Evolutionary conservation across 2,797 vertebrate species (phyloP), one percentile per base, ranked within the genome.

Genomic region (Danio choprae): DNA sequence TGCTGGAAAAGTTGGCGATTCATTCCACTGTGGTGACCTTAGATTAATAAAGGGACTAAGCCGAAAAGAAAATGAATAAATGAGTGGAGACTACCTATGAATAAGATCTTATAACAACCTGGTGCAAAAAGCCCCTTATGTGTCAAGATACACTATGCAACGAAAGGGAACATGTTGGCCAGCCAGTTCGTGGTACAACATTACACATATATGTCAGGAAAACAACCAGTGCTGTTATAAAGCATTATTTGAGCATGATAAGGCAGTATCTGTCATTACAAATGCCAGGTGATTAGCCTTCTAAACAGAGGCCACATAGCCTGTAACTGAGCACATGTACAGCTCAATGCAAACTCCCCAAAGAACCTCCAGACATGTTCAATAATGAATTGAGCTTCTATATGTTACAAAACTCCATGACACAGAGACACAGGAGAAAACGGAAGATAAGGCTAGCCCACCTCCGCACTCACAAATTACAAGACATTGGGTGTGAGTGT

Each of bases 321-420:
- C 79, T 80, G 63, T 89, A 89, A 87, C 83, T 82, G 88, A 74
- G 70, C 67, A 40, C 9, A 12, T 87, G 88, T 86, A 29, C 60
- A 68, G 10, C 70, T 48, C 83, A 85, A 87, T 85, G 88, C 86
- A 88, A 88, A 86, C 75, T 4, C 56, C 6, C 77, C 12, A 29
- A 86, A 67, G 76, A 80, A 88, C 85, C 84, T 65, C 74, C 87
- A 82, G 85, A 82, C 77, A 18, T 60, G 40, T 7, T 93, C 70
- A 91, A 92, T 93, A 91, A 93, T 89, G 60, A 84, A 93, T 90
- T 69, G 20, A 15, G 56, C 16, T 63, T 81, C 82, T 86, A 80
- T 85, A 84, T 56, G 83, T 80, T 87, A 88, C 88, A 90, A 90
- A 87, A 84, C 55, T 75, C 80, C 62, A 78, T 51, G 74, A 59